A percentile compares a stretch with the other conserved stretches of the same genome.
phyloP scores from a whole-genome alignment of 2,888 invertebrate genomes.

The Muscina levida region DNA sequence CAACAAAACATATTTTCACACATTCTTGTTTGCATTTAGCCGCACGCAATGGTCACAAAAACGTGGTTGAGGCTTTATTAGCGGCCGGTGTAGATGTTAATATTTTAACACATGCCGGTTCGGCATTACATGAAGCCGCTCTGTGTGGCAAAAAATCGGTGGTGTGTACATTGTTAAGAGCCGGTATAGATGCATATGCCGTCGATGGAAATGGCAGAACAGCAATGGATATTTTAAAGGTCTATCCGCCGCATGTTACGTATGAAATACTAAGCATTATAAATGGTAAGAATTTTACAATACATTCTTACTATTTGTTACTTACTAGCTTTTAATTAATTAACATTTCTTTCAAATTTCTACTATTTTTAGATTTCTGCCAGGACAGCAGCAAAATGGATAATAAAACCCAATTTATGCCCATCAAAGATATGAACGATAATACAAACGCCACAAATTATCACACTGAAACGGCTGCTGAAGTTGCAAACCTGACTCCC shows the following conservation, averaged over 20 bases:
- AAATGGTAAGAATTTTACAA: constrained; percentile 78
- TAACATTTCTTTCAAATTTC: constrained; percentile 61
- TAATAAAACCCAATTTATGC: constrained; percentile 55
- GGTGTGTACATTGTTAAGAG: constrained; percentile 88
- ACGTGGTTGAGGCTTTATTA: constrained; percentile 90
- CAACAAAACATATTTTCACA: constrained; percentile 79
- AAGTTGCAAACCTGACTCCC: neutral
- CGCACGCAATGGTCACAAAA: constrained; percentile 93
- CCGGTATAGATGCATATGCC: constrained; percentile 89
- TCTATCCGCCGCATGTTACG: constrained; percentile 92
- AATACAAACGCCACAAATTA: constrained; percentile 68
- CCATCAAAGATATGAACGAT: constrained; percentile 65
- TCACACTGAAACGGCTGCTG: neutral
- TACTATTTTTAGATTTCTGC: constrained; percentile 63
- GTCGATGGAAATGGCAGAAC: constrained; percentile 90
- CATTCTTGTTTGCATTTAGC: constrained; percentile 95
- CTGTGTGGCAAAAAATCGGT: constrained; percentile 94
- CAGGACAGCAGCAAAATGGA: constrained; percentile 56
- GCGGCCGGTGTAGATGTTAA: constrained; percentile 94
- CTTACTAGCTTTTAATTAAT: constrained; percentile 66
- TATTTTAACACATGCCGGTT: constrained; percentile 90
- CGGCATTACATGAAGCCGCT: constrained; percentile 95
- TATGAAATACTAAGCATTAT: constrained; percentile 91
- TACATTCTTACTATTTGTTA: neutral
- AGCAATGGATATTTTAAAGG: constrained; percentile 90